A percentile compares a stretch with the other conserved stretches of the same genome.
Conservation (phyloP, 2,888 invertebrate genomes). For the Meloe dianella region DNA sequence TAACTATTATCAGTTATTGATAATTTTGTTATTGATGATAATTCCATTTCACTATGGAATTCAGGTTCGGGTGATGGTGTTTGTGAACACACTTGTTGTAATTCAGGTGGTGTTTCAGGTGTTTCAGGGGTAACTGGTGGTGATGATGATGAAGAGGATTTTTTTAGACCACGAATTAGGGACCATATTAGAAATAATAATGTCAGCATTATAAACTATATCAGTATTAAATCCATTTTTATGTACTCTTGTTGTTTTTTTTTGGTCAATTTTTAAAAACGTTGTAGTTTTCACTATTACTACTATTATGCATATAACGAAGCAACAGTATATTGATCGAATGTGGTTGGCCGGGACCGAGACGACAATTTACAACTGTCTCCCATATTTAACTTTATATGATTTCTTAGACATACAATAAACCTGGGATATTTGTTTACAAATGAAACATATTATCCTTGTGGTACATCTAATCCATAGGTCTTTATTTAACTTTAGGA, state of each 20-base stretch:
- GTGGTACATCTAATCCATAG: neutral
- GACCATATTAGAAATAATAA: constrained; percentile 69
- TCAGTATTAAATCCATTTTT: constrained; percentile 24
- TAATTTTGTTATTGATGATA: constrained; percentile 51
- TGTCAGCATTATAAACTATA: constrained; percentile 63
- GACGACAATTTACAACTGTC: constrained; percentile 19
- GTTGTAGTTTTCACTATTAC: neutral
- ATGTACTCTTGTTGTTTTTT: neutral
- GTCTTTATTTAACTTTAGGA: constrained; percentile 17
- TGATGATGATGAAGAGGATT: constrained; percentile 48
- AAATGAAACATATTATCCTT: constrained; percentile 10
- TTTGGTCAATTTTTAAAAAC: neutral
- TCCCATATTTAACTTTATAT: constrained; percentile 16
- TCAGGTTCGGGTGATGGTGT: constrained; percentile 54
- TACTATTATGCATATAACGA: constrained; percentile 3
- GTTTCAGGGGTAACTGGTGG: constrained; percentile 60
- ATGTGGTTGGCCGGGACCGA: constrained; percentile 22
- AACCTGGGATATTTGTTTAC: neutral
- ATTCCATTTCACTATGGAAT: constrained; percentile 49
- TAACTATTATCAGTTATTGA: constrained; percentile 48
- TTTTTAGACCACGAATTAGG: constrained; percentile 65
- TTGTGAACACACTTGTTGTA: constrained; percentile 44
- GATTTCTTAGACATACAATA: constrained; percentile 4
- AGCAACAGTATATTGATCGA: constrained; percentile 32
- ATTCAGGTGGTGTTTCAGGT: constrained; percentile 60